Evolutionary conservation across 2,888 invertebrate genomes (phyloP), one percentile per base, ranked within the genome.

Genomic region (Sinodicranocentrus sp.): DNA sequence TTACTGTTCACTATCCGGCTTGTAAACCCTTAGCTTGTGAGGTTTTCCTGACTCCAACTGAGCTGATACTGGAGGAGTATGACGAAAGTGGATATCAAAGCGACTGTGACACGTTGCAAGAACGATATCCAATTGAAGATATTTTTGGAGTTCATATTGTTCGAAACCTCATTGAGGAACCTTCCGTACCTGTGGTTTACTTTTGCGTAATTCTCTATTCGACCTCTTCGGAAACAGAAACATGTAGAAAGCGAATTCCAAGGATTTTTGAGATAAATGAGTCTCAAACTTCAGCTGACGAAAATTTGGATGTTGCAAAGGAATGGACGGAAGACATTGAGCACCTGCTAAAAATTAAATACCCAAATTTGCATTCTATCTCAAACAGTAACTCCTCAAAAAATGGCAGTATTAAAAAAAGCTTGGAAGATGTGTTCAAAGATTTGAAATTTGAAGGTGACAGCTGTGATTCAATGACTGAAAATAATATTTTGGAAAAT

Each of bases 101-200:
- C 21, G 72, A 79, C 21, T 26, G 39, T 13, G 78, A 63, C 23
- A 54, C 28, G 17, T 54, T 61, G 3, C 63, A 79, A 26, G 80
- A 82, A 39, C 65, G 59, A 48, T 82, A 43, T 26, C 65, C 73
- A n/a, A n/a, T 82, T 13, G 33, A 73, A 26, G 80, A 82, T 25
- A 44, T 82, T 28, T 82, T 48, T 33, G 80, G 80, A 19, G 6
- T 73, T 23, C 80, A 82, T 39, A 23, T 82, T 28, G 73, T 82
- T 1, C 13, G 39, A 25, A 73, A 73, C 6, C 48, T 39, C 0
- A 28, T 6, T 13, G 67, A 73, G 17, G 80, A 82, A 13, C 57
- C 43, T 1, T 61, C 78, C 1, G 2, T 65, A 6, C 52, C 71
- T 21, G 33, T 33, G 0, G 73, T 73, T 2, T 82, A 59, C 25